A percentile compares a stretch with the other conserved stretches of the same genome.
phyloP scores from a whole-genome alignment of 2,888 invertebrate species.

The Aromia moschata region DNA sequence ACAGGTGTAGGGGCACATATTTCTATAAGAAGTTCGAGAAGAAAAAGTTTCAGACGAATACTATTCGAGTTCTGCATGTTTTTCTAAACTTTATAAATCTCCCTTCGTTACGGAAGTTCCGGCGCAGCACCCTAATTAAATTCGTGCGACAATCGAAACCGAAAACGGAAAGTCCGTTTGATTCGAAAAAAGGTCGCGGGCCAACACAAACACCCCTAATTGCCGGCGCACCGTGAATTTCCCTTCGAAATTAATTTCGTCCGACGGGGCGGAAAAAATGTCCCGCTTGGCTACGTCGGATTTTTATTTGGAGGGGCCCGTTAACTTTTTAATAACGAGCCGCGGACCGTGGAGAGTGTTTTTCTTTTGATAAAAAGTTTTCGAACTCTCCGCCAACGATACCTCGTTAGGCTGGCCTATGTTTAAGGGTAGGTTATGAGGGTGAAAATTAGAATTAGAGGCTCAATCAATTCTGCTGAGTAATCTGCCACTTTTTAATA shows the following conservation, averaged over 20 bases:
- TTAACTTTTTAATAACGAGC: constrained; percentile 9
- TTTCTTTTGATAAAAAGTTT: constrained; percentile 1
- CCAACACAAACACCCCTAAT: constrained; percentile 3
- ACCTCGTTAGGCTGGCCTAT: neutral
- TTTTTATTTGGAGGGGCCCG: neutral
- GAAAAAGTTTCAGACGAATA: too few relatives aligned
- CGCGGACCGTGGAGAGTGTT: neutral
- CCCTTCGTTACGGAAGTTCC: neutral
- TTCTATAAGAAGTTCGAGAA: too few relatives aligned
- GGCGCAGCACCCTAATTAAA: neutral
- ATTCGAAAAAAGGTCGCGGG: neutral
- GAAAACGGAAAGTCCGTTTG: neutral
- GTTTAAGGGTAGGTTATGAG: neutral
- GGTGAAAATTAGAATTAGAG: neutral
- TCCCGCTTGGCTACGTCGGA: neutral
- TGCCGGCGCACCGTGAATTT: neutral
- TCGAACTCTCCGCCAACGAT: neutral
- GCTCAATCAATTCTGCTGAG: neutral
- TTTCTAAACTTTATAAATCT: neutral
- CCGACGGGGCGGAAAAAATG: neutral
- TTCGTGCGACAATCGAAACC: constrained; percentile 5
- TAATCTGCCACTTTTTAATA: too few relatives aligned
- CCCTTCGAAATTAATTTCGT: neutral
- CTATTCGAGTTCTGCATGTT: neutral
- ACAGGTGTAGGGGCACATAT: too few relatives aligned